Evolutionary conservation across 2,113 vertebrate genomes (phyloP).

Genomic region (Phalacrocorax pelagicus): DNA sequence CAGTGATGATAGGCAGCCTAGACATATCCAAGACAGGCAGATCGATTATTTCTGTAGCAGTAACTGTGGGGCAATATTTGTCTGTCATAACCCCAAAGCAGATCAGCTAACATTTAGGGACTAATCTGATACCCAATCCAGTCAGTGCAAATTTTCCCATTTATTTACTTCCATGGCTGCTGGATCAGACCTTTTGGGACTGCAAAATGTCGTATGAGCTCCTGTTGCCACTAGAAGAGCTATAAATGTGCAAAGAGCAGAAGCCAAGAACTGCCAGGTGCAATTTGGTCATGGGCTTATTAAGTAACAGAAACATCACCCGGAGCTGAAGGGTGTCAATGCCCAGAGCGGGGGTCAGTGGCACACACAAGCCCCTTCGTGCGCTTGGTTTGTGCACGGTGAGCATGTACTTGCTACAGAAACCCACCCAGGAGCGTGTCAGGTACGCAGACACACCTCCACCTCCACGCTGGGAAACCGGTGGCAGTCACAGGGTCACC

Average conservation of each 20-base stretch:
- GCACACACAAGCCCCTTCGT: not conserved
- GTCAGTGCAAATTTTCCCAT: conserved; percentile 48
- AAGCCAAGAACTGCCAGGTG: not conserved
- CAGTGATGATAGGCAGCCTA: conserved; percentile 41
- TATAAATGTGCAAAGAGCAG: conserved; percentile 5
- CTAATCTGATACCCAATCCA: conserved; percentile 43
- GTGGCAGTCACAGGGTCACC: not conserved
- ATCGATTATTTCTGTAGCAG: conserved; percentile 61
- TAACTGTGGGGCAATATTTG: conserved; percentile 68
- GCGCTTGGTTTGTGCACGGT: not conserved
- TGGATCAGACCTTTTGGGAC: conserved; percentile 49
- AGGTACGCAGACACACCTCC: not conserved
- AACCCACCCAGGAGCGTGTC: not conserved
- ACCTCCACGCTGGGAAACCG: fast-evolving
- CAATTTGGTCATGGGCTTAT: not conserved
- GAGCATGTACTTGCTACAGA: not conserved
- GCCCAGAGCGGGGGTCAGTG: not conserved
- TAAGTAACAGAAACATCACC: not conserved
- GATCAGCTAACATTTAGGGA: conserved; percentile 60
- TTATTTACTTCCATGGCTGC: conserved; percentile 52
- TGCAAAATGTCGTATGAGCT: conserved; percentile 23
- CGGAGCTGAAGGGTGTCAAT: not conserved
- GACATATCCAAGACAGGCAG: conserved; percentile 35
- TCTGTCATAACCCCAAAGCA: conserved; percentile 64
- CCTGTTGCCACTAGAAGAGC: not conserved